Conservation (phyloP, 2,113 vertebrate species). For the Sylvia atricapilla region DNA sequence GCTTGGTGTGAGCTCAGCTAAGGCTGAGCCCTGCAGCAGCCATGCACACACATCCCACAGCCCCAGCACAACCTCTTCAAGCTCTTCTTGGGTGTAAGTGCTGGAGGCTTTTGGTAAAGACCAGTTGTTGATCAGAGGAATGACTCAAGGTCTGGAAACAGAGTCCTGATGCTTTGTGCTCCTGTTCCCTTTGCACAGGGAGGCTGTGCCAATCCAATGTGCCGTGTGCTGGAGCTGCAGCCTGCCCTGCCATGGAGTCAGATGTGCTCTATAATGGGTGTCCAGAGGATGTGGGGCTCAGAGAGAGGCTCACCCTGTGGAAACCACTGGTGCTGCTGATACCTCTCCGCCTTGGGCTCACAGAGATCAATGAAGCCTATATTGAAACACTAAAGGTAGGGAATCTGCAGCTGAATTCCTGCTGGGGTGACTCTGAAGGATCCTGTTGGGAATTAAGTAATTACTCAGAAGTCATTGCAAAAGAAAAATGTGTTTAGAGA, state of each 20-base stretch:
- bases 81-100: background rate
- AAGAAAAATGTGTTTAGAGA: background rate
- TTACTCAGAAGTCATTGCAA: background rate
- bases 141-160: background rate
- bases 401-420: background rate
- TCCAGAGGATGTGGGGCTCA: constrained; percentile 69
- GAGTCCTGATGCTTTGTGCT: constrained; percentile 14
- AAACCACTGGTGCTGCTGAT: constrained; percentile 94
- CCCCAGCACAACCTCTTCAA: background rate
- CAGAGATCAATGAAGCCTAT: constrained; percentile 95
- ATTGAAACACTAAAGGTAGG: constrained; percentile 94
- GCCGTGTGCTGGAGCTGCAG: constrained; percentile 68
- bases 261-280: constrained; percentile 79
- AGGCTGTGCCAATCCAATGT: constrained; percentile 82
- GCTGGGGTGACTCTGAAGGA: background rate
- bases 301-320: constrained; percentile 78
- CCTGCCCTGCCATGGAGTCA: constrained; percentile 52
- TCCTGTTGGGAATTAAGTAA: background rate
- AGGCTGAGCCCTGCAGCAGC: background rate
- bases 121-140: background rate
- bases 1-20: background rate
- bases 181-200: constrained; percentile 68
- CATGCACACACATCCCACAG: background rate
- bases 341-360: constrained; percentile 93
- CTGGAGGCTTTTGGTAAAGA: background rate